Evolutionary conservation across 2,113 vertebrate species (phyloP).

Genomic region (Diadophis punctatus): DNA sequence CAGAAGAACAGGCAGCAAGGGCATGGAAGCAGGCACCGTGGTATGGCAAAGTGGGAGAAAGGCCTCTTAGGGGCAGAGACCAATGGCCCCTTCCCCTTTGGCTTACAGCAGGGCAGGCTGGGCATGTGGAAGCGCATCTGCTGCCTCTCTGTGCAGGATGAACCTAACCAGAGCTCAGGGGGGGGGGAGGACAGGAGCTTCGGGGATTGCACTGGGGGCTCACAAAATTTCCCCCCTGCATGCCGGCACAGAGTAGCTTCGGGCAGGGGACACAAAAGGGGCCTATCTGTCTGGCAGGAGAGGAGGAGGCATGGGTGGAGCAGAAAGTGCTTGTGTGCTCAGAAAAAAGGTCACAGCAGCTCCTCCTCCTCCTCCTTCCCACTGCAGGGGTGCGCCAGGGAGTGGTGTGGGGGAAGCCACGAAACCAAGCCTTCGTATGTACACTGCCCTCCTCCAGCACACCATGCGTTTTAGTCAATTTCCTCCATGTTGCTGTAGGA

Average conservation of each 20-base stretch:
- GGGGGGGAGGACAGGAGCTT: background rate
- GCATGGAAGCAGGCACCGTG: constrained; percentile 17
- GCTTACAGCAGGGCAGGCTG: background rate
- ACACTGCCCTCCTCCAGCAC: constrained; percentile 34
- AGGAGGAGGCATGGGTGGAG: constrained; percentile 6
- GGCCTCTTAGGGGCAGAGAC: constrained; percentile 41
- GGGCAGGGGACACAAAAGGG: background rate
- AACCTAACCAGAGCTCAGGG: background rate
- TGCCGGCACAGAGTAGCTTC: background rate
- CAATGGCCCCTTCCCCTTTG: background rate
- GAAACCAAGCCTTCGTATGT: constrained; percentile 21
- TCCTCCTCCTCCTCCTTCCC: constrained; percentile 16
- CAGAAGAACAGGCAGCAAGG: background rate
- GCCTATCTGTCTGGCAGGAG: background rate
- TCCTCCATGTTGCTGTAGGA: constrained; percentile 99
- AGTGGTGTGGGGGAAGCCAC: constrained; percentile 1
- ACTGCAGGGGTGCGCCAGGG: constrained; percentile 1
- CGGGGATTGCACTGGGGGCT: background rate
- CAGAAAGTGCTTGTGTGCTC: constrained; percentile 33
- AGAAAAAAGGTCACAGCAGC: constrained; percentile 15
- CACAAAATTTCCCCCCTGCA: background rate
- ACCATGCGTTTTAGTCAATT: constrained; percentile 76
- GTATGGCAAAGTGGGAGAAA: constrained; percentile 9
- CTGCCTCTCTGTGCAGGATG: background rate
- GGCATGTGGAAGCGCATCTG: background rate